phyloP scores from a whole-genome alignment of 2,797 vertebrate species.

The Myotis findleyi region DNA sequence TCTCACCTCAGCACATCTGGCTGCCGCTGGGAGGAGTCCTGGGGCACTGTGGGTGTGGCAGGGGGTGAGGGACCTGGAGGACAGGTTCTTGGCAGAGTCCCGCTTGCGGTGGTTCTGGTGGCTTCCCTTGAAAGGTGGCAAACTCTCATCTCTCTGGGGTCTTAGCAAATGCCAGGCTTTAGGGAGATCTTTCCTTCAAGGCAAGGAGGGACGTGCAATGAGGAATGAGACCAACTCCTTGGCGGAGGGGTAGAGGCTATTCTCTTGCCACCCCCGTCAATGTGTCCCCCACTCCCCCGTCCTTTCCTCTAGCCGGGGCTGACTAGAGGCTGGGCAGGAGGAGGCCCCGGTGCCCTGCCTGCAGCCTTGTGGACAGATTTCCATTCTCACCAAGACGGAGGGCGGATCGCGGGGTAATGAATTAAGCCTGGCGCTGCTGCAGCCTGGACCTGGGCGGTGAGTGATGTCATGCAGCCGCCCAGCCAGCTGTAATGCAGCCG shows the following conservation, averaged over 20 bases:
- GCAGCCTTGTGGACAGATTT: slow-evolving; percentile 69
- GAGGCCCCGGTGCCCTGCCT: slow-evolving; percentile 36
- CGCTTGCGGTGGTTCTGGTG: background rate
- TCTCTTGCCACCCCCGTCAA: too few species aligned
- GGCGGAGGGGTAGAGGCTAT: rapidly evolving
- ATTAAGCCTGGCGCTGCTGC: background rate
- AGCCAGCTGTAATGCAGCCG: slow-evolving; percentile 57
- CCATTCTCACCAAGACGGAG: slow-evolving; percentile 67
- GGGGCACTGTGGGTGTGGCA: background rate
- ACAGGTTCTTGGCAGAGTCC: background rate
- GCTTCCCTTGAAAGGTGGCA: background rate
- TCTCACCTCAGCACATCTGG: slow-evolving; percentile 20
- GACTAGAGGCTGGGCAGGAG: slow-evolving; percentile 42
- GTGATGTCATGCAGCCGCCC: slow-evolving; percentile 13
- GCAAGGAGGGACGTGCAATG: background rate
- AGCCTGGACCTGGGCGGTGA: slow-evolving; percentile 29
- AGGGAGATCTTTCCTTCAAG: background rate
- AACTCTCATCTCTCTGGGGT: background rate
- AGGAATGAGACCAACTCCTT: background rate
- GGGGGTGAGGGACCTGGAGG: background rate
- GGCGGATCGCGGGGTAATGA: slow-evolving; percentile 75
- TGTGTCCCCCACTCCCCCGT: rapidly evolving
- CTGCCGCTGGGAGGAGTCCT: background rate
- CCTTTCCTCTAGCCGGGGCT: background rate
- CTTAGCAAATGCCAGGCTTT: background rate